Evolutionary conservation across 1,140 invertebrate species (phyloP), one percentile per base, ranked within the genome.

Genomic region (Macrostomum lignano): DNA sequence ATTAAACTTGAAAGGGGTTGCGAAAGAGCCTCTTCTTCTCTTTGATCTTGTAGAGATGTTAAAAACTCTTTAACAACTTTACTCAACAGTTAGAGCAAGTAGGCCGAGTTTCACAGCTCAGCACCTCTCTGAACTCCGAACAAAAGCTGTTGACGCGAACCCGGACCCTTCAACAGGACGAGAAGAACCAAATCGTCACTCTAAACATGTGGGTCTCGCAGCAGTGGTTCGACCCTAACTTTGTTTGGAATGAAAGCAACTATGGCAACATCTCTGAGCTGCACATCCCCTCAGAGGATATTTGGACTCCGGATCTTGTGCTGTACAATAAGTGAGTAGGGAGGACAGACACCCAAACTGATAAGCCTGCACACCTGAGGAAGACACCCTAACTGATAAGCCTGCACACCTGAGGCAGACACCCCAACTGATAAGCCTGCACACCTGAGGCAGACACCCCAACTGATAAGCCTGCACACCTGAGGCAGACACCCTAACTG

Each of bases 191-290:
- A 36, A 49, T 52, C n/a, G 51, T 51, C 7, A 49, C 48, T n/a
- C 48, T 48, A 1, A 51, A 51, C 33, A 46, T 47, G 21, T 50
- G 48, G 48, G 38, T 48, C 14, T 47, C 49, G 38, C 44, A 65
- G 53, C 39, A 41, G 65, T 93, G 84, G 84, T 69, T 74, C 42
- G 84, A 94, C 61, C 72, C 82, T 59, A 86, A 91, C 62, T 77
- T 93, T 50, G 68, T 69, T 48, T 94, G 84, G 84, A 74, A 91
- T 57, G 77, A 78, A 2, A 61, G 66, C 24, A 78, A 91, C 48
- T 93, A 88, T 53, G 82, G 82, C 2, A 79, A 78, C n/a, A 75
- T 88, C 20, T 75, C 51, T 23, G 52, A 61, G 7, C 47, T 68
- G 10, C 46, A 65, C 29, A 75, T 91, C 40, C 65, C 66, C 6